Conservation (phyloP, 2,888 invertebrate genomes). For the Eutolmus rufibarbis region DNA sequence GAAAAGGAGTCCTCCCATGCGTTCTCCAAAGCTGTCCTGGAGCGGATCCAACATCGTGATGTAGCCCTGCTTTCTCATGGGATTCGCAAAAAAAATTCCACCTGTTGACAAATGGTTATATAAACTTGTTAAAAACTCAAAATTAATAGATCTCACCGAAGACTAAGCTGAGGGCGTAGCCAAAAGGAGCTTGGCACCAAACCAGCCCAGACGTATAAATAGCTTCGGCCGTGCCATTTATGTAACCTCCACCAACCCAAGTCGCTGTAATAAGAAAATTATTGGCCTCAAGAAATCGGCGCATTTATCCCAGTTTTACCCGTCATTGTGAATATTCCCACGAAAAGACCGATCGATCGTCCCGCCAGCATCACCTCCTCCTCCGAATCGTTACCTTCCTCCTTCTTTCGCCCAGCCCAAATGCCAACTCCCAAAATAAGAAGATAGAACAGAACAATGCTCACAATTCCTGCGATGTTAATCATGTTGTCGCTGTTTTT, state of each 20-base stretch:
- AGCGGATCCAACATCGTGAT: slow-evolving; percentile 99
- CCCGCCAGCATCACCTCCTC: slow-evolving; percentile 99
- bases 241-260: slow-evolving; percentile 99
- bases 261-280: slow-evolving; percentile 73
- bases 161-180: slow-evolving; percentile 93
- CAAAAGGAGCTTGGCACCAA: slow-evolving; percentile 99
- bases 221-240: slow-evolving; percentile 98
- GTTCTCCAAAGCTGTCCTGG: slow-evolving; percentile 94
- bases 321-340: slow-evolving; percentile 99
- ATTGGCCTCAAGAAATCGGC: neutral
- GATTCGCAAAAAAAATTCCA: slow-evolving; percentile 97
- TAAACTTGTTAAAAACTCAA: neutral
- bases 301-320: slow-evolving; percentile 65
- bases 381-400: slow-evolving; percentile 85
- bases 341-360: slow-evolving; percentile 94
- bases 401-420: slow-evolving; percentile 96
- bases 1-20: slow-evolving; percentile 97
- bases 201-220: slow-evolving; percentile 92
- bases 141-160: slow-evolving; percentile 71
- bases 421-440: slow-evolving; percentile 95
- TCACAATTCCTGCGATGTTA: slow-evolving; percentile 90
- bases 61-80: slow-evolving; percentile 97
- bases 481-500: slow-evolving; percentile 69
- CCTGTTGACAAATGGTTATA: slow-evolving; percentile 65
- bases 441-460: slow-evolving; percentile 95